A percentile compares a stretch with the other conserved stretches of the same genome.
phyloP scores from a whole-genome alignment of 2,113 vertebrate species.

The Caretta caretta region DNA sequence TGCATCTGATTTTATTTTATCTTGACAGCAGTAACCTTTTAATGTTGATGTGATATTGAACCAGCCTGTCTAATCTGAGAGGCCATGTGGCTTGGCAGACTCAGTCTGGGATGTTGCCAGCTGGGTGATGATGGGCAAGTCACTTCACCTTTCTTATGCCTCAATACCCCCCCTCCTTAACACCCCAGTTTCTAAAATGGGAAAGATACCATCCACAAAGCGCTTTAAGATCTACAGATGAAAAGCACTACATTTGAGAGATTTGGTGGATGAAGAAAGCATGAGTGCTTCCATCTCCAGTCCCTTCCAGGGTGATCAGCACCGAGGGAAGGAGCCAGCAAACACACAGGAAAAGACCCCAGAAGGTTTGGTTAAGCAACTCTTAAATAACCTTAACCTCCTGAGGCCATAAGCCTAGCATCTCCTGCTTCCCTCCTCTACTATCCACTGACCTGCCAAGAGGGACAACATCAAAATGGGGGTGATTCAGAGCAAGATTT shows the following conservation, averaged over 20 bases:
- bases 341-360: not conserved
- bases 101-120: not conserved
- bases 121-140: no score
- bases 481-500: rapidly evolving
- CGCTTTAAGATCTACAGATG: not conserved
- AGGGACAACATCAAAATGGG: not conserved
- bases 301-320: not conserved
- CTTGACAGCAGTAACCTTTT: not conserved
- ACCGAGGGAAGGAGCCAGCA: not conserved
- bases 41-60: not conserved
- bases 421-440: not conserved
- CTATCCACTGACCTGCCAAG: not conserved
- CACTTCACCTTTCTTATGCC: not conserved
- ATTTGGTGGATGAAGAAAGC: not conserved
- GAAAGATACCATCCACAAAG: not conserved
- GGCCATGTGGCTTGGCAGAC: not conserved
- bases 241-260: not conserved
- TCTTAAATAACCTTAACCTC: not conserved
- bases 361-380: not conserved
- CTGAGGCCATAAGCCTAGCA: not conserved
- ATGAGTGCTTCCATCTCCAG: not conserved
- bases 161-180: not conserved
- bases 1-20: not conserved
- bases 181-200: not conserved
- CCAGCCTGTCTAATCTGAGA: not conserved